A percentile compares a stretch with the other conserved stretches of the same genome.
phyloP scores from a whole-genome alignment of 1,140 invertebrate genomes.

The Tetranychus urticae region DNA sequence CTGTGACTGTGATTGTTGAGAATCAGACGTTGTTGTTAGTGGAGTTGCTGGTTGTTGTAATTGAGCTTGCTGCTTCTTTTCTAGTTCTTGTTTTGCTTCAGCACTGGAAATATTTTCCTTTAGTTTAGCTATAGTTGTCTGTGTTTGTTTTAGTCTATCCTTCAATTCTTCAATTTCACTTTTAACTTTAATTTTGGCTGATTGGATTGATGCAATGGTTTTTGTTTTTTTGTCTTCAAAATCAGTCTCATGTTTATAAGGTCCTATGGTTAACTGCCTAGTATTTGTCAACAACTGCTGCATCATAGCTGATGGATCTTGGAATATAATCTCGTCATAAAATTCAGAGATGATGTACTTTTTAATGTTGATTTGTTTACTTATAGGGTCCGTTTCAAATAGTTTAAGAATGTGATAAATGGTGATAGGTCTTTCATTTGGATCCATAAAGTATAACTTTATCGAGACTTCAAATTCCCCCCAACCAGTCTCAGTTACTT shows the following conservation, averaged over 20 bases:
- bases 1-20: too few species aligned
- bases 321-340: slow-evolving; percentile 39
- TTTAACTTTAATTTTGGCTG: slow-evolving; percentile 57
- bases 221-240: slow-evolving; percentile 77
- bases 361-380: slow-evolving; percentile 1
- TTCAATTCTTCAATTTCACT: slow-evolving; percentile 61
- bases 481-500: slow-evolving; percentile 96
- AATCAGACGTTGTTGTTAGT: too few species aligned
- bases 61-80: background rate
- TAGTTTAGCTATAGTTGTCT: slow-evolving; percentile 67
- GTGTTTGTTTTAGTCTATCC: slow-evolving; percentile 60
- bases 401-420: slow-evolving; percentile 86
- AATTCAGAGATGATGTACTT: slow-evolving; percentile 10
- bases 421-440: slow-evolving; percentile 56
- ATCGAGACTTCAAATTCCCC: slow-evolving; percentile 98
- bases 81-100: background rate
- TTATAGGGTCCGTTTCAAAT: slow-evolving; percentile 37
- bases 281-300: slow-evolving; percentile 52
- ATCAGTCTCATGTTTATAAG: slow-evolving; percentile 67
- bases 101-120: slow-evolving; percentile 43
- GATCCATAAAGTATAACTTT: slow-evolving; percentile 92
- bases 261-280: slow-evolving; percentile 41
- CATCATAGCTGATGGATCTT: slow-evolving; percentile 77
- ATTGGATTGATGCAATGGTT: slow-evolving; percentile 46
- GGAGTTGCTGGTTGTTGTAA: too few species aligned